Base-by-base conservation (phyloP, 2,797 vertebrate species). In the Leptatherina wallacei region DNA sequence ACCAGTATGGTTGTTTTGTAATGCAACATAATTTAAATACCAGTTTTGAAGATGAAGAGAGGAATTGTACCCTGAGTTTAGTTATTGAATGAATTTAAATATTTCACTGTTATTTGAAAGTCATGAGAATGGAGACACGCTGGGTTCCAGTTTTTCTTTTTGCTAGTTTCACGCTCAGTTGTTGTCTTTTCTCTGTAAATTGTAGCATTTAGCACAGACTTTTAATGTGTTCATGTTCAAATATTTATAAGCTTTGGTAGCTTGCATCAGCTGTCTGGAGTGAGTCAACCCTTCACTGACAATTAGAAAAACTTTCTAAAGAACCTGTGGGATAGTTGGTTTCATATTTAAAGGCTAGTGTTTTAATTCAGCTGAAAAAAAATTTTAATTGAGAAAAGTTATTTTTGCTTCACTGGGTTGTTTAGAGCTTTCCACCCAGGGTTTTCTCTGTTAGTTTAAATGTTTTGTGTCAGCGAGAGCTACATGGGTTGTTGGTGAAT, bases 181-280 rank as follows among this genome's bases (percentile, higher is more conserved):
- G 18, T 42, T 30, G 30, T 30, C n/a, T 47, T 52, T 59, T 78
- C 52, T 49, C 16, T 67, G 51, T 59, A 55, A 67, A 70, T 29
- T 4, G 22, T 5, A 70, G 51, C 60, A 59, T 75, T 75, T 51
- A 29, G 7, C 52, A 29, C 51, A 55, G 42, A 52, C 27, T 38
- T 69, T 18, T 40, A 20, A 75, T 71, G 44, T 61, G 47, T 69
- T 73, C 32, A 73, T 73, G 62, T 65, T 35, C 24, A 57, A 51
- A 57, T 57, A 40, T 16, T 69, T 42, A 65, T 70, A 64, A 65
- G 59, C 55, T 69, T 29, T 58, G 44, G 42, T 60, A 66, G 52
- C 76, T 54, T 81, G 71, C 40, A 27, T 79, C 77, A 79, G 42
- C 67, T 60, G 64, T 32, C 59, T 63, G 49, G 20, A 54, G 57